These are phyloP conservation scores for Argya squamiceps DNA, from an alignment of 2,797 vertebrate genomes.

Conservation along the genomic window DNA sequence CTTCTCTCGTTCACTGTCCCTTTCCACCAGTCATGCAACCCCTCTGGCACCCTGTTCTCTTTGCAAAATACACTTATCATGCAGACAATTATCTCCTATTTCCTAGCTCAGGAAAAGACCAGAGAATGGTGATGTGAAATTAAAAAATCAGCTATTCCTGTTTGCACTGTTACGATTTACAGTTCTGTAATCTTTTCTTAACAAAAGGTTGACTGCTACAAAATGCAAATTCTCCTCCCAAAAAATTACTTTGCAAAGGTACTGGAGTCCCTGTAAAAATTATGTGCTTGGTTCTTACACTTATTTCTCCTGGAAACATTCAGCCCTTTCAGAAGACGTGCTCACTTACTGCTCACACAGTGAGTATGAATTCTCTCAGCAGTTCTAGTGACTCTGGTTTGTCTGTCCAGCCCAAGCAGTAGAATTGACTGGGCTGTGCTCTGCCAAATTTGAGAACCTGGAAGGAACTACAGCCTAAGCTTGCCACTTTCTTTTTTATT, in stretches of 20 bases:
- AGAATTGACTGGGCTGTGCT: background rate
- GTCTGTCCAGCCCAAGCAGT: background rate
- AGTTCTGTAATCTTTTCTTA: background rate
- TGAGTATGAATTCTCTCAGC: background rate
- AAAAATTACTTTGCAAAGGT: background rate
- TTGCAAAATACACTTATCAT: background rate
- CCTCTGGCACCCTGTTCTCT: background rate
- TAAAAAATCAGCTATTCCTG: background rate
- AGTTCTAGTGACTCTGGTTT: background rate
- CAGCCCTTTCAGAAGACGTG: background rate
- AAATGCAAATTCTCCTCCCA: background rate
- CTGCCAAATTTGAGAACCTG: background rate
- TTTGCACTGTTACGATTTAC: background rate
- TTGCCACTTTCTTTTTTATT: background rate
- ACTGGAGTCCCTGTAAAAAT: background rate
- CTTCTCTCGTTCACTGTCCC: background rate
- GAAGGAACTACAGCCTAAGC: background rate
- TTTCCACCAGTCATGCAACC: background rate
- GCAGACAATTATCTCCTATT: background rate
- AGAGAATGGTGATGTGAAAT: background rate
- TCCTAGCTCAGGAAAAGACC: background rate
- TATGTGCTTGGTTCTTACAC: background rate
- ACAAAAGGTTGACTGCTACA: background rate
- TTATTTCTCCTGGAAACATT: background rate
- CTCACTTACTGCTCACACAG: background rate